phyloP scores from a whole-genome alignment of 2,888 invertebrate genomes.

The Melanostoma mellinum region DNA sequence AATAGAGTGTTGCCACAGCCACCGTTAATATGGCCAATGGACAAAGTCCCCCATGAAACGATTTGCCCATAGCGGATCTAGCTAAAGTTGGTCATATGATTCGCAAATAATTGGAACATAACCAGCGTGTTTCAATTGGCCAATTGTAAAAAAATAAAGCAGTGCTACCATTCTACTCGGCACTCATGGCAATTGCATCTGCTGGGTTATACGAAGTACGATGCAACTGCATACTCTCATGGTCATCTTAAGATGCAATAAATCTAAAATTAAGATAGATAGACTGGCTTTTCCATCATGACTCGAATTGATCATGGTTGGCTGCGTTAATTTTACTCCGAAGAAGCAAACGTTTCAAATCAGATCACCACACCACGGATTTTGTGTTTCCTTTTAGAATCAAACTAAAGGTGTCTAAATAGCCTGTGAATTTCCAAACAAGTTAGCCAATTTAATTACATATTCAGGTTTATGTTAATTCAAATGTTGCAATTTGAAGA shows the following conservation, averaged over 20 bases:
- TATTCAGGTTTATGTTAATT: conserved; percentile 19
- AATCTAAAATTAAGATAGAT: conserved; percentile 6
- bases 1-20: conserved; percentile 14
- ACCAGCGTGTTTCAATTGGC: conserved; percentile 2
- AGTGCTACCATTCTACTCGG: conserved; percentile 30
- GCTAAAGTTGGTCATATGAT: conserved; percentile 38
- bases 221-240: conserved; percentile 11
- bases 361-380: not conserved
- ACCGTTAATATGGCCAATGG: conserved; percentile 20
- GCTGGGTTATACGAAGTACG: conserved; percentile 28
- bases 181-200: conserved; percentile 45
- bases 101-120: conserved; percentile 35
- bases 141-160: not conserved
- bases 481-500: conserved; percentile 14
- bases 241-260: conserved; percentile 42
- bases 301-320: conserved; percentile 11
- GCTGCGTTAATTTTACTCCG: conserved; percentile 21
- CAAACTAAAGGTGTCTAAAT: not conserved
- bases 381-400: not conserved
- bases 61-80: conserved; percentile 40
- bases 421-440: conserved; percentile 1
- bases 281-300: no score
- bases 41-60: conserved; percentile 39
- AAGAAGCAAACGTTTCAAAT: conserved; percentile 14
- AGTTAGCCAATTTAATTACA: conserved; percentile 7